A percentile compares a stretch with the other conserved stretches of the same genome.
Conservation (phyloP, 2,888 invertebrate genomes). For the Tridacna crocea region DNA sequence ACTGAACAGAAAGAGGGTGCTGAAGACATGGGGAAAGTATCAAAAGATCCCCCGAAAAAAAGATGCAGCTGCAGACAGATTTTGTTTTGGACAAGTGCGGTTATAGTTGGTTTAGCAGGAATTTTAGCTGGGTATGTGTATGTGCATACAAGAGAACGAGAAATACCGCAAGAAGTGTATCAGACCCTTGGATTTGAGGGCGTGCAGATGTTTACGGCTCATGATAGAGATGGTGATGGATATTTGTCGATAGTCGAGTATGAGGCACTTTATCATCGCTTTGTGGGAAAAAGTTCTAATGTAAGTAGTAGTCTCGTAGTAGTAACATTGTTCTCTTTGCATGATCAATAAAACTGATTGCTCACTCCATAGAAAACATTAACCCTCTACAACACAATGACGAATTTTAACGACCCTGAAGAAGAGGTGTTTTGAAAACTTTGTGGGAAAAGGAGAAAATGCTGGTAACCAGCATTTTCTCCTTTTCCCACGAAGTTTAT, state of each 20-base stretch:
- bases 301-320: neutral
- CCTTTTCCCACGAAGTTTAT: neutral
- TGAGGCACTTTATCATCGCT: conserved; percentile 74
- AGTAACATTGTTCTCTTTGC: neutral
- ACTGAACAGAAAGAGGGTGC: neutral
- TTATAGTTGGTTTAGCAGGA: conserved; percentile 40
- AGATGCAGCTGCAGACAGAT: conserved; percentile 42
- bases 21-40: neutral
- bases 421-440: neutral
- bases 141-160: conserved; percentile 5
- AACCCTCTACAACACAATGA: neutral
- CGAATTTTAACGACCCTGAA: no score
- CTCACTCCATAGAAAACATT: neutral
- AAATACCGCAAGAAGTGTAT: conserved; percentile 50
- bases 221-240: conserved; percentile 78
- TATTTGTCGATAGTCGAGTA: conserved; percentile 77
- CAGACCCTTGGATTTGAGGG: conserved; percentile 71
- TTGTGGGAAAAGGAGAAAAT: neutral
- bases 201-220: conserved; percentile 71
- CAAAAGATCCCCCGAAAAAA: neutral
- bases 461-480: neutral
- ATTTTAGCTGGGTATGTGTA: conserved; percentile 34
- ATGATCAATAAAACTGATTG: neutral
- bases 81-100: conserved; percentile 53
- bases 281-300: conserved; percentile 46